Evolutionary conservation across 2,888 invertebrate genomes (phyloP).

Genomic region (Andricus curvator): DNA sequence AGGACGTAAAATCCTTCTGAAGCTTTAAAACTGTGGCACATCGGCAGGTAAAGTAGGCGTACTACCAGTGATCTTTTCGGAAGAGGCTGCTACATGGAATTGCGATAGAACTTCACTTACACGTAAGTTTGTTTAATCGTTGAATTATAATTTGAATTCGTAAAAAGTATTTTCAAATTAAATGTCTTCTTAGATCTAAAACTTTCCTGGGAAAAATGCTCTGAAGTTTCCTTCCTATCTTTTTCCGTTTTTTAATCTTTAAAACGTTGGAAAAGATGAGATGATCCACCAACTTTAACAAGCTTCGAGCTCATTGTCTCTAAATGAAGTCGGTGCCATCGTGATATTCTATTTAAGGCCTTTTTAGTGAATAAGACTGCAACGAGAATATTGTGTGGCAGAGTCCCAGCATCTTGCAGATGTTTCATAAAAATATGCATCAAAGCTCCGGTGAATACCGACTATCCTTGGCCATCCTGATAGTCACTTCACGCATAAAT

Average conservation of each 20-base stretch:
- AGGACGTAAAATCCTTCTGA: no score
- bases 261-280: neutral
- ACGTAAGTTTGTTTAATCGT: no score
- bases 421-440: constrained; percentile 27
- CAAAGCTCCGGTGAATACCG: neutral
- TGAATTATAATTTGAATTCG: no score
- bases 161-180: neutral
- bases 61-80: no score
- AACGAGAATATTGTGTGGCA: neutral
- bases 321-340: neutral
- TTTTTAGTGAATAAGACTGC: neutral
- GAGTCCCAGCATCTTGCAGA: constrained; percentile 6
- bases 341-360: constrained; percentile 9
- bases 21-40: no score
- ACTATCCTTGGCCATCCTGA: constrained; percentile 17
- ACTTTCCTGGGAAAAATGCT: neutral
- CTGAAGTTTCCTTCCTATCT: neutral
- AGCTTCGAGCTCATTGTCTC: neutral
- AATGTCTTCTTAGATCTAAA: neutral
- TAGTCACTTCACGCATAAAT: constrained; percentile 32
- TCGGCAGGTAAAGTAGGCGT: no score
- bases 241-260: neutral
- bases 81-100: no score
- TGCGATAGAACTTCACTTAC: no score
- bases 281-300: neutral